These are phyloP conservation scores for Acronicta aceris DNA, from an alignment of 2,888 invertebrate genomes.

Conservation along the genomic window DNA sequence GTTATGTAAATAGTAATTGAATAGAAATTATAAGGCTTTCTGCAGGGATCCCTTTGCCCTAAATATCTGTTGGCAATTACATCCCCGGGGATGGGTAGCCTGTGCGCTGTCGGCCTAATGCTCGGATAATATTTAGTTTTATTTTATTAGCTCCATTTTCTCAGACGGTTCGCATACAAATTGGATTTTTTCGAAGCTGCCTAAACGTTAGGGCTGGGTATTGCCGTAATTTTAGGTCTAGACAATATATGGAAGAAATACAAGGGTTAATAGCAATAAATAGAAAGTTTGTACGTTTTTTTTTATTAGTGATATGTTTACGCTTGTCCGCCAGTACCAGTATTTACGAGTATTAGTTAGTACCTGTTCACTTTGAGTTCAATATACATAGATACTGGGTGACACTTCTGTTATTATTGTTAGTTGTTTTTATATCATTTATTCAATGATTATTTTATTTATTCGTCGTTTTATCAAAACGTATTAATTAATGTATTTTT, in stretches of 20 bases:
- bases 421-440: not conserved
- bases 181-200: conserved; percentile 10
- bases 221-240: conserved; percentile 13
- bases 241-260: conserved; percentile 5
- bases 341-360: too few relatives aligned
- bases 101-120: conserved; percentile 12
- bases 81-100: conserved; percentile 11
- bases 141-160: conserved; percentile 28
- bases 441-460: not conserved
- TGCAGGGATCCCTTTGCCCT: conserved; percentile 28
- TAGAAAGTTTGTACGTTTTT: conserved; percentile 12
- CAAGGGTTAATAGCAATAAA: not conserved
- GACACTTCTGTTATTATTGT: not conserved
- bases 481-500: too few relatives aligned
- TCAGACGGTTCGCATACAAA: conserved; percentile 26
- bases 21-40: conserved; percentile 37
- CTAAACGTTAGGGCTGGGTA: conserved; percentile 11
- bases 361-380: not conserved
- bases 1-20: conserved; percentile 53
- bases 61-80: conserved; percentile 36
- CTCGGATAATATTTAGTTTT: conserved; percentile 38
- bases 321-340: too few relatives aligned
- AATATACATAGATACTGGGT: not conserved
- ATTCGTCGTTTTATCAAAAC: too few relatives aligned
- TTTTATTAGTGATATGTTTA: too few relatives aligned